Evolutionary conservation across 2,113 vertebrate species (phyloP).

Genomic region (Seriola quinqueradiata): DNA sequence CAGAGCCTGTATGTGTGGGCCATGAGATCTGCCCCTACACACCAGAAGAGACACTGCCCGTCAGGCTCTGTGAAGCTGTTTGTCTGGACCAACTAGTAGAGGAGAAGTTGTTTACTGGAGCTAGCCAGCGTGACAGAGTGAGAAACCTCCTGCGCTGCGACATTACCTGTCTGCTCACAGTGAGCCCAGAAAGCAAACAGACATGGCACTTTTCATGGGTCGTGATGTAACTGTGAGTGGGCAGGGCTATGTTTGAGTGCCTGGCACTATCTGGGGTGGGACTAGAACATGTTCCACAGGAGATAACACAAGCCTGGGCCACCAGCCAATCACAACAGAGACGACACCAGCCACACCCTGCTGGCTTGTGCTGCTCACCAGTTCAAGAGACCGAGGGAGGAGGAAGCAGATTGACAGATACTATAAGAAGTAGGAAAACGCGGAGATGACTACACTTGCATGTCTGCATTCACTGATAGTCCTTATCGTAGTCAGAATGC

Average conservation of each 20-base stretch:
- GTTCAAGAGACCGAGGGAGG: conserved; percentile 28
- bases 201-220: conserved; percentile 75
- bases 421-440: conserved; percentile 39
- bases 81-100: conserved; percentile 37
- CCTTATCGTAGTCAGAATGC: conserved; percentile 56
- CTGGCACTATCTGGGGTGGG: conserved; percentile 90
- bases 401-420: conserved; percentile 65
- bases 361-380: conserved; percentile 48
- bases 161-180: conserved; percentile 73
- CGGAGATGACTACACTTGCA: conserved; percentile 1
- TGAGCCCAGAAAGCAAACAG: conserved; percentile 69
- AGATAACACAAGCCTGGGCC: conserved; percentile 85
- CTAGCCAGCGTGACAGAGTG: conserved; percentile 10
- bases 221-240: conserved; percentile 83
- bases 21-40: conserved; percentile 25
- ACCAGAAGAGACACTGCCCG: conserved; percentile 37
- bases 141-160: conserved; percentile 40
- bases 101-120: conserved; percentile 17
- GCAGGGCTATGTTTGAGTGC: conserved; percentile 79
- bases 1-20: conserved; percentile 6
- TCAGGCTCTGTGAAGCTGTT: conserved; percentile 41
- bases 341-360: conserved; percentile 73
- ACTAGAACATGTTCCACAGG: conserved; percentile 87
- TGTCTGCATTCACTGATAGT: conserved; percentile 66
- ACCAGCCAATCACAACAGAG: conserved; percentile 81